Evolutionary conservation across 2,113 vertebrate genomes (phyloP).

Genomic region (Caloenas nicobarica): DNA sequence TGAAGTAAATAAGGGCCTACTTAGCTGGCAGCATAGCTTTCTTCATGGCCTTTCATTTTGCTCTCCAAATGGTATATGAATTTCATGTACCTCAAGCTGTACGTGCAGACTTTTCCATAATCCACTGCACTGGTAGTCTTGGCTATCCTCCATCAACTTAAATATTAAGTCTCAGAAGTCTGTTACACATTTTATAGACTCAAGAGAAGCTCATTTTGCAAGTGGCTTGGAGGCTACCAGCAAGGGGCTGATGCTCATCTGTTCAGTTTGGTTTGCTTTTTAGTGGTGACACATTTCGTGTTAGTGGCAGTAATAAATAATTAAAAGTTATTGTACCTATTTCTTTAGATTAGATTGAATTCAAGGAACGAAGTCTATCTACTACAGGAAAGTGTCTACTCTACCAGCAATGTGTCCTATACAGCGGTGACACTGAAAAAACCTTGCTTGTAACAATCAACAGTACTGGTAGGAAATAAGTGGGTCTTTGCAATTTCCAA

Average conservation of each 20-base stretch:
- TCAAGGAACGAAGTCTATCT: neutral
- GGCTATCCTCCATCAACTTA: conserved; percentile 31
- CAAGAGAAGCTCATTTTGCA: neutral
- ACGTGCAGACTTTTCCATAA: conserved; percentile 21
- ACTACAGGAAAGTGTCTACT: neutral
- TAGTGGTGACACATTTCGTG: neutral
- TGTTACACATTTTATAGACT: conserved; percentile 17
- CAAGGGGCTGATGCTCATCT: neutral
- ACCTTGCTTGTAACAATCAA: neutral
- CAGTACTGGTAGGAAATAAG: neutral
- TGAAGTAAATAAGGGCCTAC: neutral
- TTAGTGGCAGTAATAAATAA: neutral
- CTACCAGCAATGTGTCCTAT: neutral
- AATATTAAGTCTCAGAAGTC: conserved; percentile 6
- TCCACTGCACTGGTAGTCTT: neutral
- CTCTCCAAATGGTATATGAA: neutral
- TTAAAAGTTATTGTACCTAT: neutral
- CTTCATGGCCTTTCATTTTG: neutral
- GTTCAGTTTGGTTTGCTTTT: neutral
- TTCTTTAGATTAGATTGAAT: neutral
- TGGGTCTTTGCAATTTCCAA: accelerated
- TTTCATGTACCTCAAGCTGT: neutral
- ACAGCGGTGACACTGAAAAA: neutral
- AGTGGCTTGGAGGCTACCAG: neutral
- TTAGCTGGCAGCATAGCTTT: neutral